Conservation (phyloP, 1,140 invertebrate species). For the Hypsibius dujardini region DNA sequence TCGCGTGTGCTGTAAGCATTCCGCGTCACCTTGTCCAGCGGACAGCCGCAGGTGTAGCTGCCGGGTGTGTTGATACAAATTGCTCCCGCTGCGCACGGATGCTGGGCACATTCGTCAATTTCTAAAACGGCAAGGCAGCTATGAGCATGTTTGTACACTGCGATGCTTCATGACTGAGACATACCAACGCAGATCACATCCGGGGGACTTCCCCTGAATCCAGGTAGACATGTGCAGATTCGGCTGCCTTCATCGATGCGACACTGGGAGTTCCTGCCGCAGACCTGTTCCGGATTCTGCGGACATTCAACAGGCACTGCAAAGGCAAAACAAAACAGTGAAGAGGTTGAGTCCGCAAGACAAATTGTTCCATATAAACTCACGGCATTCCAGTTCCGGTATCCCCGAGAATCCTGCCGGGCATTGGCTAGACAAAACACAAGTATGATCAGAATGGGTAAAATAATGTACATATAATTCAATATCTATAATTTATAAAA, state of each 20-base stretch:
- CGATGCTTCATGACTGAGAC: too few species aligned
- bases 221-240: constrained; percentile 52
- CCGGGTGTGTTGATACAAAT: constrained; percentile 58
- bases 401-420: constrained; percentile 14
- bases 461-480: too few species aligned
- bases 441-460: too few species aligned
- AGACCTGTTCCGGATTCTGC: neutral
- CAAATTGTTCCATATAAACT: constrained; percentile 15
- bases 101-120: constrained; percentile 58
- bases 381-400: constrained; percentile 8
- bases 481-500: too few species aligned
- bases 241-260: constrained; percentile 22
- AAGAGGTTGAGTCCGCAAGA: neutral
- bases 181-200: constrained; percentile 50
- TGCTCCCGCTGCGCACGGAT: constrained; percentile 56
- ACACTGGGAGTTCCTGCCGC: neutral
- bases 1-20: neutral
- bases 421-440: constrained; percentile 21
- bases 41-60: constrained; percentile 57
- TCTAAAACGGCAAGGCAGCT: too few species aligned
- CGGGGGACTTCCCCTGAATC: constrained; percentile 50
- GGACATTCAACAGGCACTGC: constrained; percentile 16
- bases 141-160: too few species aligned
- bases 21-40: constrained; percentile 36
- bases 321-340: constrained; percentile 20